phyloP scores from a whole-genome alignment of 2,113 vertebrate species.

The Ceyx melanurus region DNA sequence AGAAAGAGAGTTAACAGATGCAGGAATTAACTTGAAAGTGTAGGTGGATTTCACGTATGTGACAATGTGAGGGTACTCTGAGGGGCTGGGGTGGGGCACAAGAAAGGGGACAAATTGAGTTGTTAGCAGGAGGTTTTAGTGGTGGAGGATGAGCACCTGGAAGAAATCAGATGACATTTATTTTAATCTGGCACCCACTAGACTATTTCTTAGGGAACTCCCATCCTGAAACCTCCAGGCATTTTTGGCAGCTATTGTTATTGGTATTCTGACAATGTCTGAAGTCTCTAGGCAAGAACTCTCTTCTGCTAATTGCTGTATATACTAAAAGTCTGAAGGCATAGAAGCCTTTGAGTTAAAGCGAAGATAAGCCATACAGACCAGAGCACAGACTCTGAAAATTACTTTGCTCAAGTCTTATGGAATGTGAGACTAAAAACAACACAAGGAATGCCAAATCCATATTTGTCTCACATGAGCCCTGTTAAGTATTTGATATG shows the following conservation, averaged over 20 bases:
- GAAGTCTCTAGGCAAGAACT: background rate
- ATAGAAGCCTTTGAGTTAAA: background rate
- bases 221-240: background rate
- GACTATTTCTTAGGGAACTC: background rate
- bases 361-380: background rate
- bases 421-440: background rate
- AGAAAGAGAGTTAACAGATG: background rate
- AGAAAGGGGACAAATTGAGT: background rate
- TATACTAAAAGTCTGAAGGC: background rate
- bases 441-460: background rate
- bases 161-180: background rate
- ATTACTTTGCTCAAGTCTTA: background rate
- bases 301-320: background rate
- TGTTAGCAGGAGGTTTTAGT: background rate
- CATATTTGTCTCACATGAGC: background rate
- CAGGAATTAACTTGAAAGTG: background rate
- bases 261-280: background rate
- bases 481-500: background rate
- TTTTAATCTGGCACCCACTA: constrained; percentile 5
- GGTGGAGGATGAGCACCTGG: background rate
- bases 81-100: background rate
- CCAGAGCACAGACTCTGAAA: background rate
- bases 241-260: background rate
- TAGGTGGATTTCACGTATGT: background rate
- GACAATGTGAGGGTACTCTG: background rate